Base-by-base conservation (phyloP, 2,797 vertebrate genomes). In the Martes flavigula region DNA sequence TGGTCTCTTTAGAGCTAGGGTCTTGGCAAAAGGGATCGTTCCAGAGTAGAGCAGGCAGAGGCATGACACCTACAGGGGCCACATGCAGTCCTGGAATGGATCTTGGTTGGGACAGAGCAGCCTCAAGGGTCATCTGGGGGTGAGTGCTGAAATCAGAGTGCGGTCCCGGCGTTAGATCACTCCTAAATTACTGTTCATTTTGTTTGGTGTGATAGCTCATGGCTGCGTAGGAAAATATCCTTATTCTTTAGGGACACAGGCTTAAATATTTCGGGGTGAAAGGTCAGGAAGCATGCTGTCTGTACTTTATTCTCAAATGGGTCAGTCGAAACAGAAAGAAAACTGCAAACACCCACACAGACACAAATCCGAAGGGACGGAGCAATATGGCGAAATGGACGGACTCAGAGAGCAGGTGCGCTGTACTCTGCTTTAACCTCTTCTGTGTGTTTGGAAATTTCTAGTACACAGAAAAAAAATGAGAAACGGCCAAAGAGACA, bases 321-420 rank as follows among this genome's bases (percentile, higher is more conserved):
- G 23, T 85, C 68, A 62, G 35, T 25, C n/a, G 75, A 85, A 64
- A 82, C 77, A 79, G 46, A 58, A 43, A n/a, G 35, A 38, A 73
- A 27, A 8, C 23, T 18, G 5, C 48, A 2, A 2, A 13, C 2
- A 5, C 4, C 6, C 5, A 7, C 66, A 38, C 20, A 38, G 13
- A 73, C 17, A 10, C 21, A 56, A 38, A 46, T 18, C 54, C 3
- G 0, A 43, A 51, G 7, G 75, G 7, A 32, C 0, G 32, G 20
- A 43, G 43, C 68, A 54, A 13, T 20, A 40, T 1, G 27, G 81
- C 13, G 18, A 64, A 40, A 54, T 46, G 2, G 8, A n/a, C 1
- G 20, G 46, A 5, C 40, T 56, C 13, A 9, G 82, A n/a, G 8
- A 13, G 46, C 9, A 3, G 27, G n/a, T 15, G 7, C 27, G 7